Evolutionary conservation across 2,113 vertebrate genomes (phyloP).

Genomic region (Ceratotherium simum): DNA sequence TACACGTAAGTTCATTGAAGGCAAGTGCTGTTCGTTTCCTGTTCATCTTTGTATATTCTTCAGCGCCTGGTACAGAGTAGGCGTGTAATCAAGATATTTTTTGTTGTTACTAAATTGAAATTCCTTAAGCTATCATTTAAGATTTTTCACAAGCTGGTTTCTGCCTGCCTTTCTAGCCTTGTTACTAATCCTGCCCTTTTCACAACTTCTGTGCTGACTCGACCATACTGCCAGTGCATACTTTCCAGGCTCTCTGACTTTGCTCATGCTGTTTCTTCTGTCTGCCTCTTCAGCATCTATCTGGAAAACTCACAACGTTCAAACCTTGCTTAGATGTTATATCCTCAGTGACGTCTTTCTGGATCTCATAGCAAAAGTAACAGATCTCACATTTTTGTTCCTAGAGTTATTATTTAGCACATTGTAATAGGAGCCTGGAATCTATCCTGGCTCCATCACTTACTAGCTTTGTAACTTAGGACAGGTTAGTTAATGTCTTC

Average conservation of each 20-base stretch:
- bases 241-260: background rate
- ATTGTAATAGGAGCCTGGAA: background rate
- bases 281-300: background rate
- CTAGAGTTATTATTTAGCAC: background rate
- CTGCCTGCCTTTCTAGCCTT: background rate
- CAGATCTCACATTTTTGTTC: background rate
- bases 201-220: background rate
- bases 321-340: background rate
- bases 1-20: background rate
- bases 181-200: background rate
- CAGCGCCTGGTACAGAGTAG: background rate
- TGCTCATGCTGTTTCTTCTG: background rate
- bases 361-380: background rate
- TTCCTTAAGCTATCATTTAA: background rate
- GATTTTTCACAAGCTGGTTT: background rate
- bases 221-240: background rate
- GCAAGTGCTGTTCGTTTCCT: background rate
- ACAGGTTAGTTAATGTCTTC: background rate
- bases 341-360: background rate
- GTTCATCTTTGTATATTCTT: background rate
- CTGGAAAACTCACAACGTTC: background rate
- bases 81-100: background rate
- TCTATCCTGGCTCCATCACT: background rate
- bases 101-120: background rate
- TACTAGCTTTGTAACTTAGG: constrained; percentile 10